phyloP scores from a whole-genome alignment of 2,888 invertebrate genomes.

The Dynastes hyllus region DNA sequence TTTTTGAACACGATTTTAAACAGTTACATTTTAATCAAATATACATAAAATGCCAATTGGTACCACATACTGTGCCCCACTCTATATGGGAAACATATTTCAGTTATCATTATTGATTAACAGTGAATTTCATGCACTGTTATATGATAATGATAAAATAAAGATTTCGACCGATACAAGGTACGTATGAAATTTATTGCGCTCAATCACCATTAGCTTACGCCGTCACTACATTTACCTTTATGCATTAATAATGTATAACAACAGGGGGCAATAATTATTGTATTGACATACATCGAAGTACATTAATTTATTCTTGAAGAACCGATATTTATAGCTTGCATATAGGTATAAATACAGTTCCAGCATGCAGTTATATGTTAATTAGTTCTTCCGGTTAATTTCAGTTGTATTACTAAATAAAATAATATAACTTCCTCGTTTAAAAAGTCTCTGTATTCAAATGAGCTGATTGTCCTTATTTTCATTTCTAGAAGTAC shows the following conservation, averaged over 20 bases:
- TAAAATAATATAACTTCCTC: neutral
- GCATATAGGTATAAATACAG: slow-evolving; percentile 6
- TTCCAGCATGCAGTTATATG: neutral
- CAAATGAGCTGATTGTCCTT: too few species aligned
- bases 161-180: slow-evolving; percentile 10
- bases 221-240: slow-evolving; percentile 8
- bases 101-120: neutral
- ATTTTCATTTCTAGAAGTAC: too few species aligned
- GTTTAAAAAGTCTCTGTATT: too few species aligned
- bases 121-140: slow-evolving; percentile 32
- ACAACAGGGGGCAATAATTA: slow-evolving; percentile 36
- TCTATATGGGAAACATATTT: too few species aligned
- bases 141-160: slow-evolving; percentile 8
- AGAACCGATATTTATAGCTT: slow-evolving; percentile 25
- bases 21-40: too few species aligned
- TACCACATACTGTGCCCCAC: too few species aligned
- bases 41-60: too few species aligned
- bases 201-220: slow-evolving; percentile 15
- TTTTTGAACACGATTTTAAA: too few species aligned
- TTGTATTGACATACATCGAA: slow-evolving; percentile 33
- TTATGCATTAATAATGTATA: slow-evolving; percentile 24
- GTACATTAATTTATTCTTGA: slow-evolving; percentile 34
- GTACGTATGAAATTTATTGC: slow-evolving; percentile 25
- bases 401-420: neutral
- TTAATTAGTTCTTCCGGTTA: slow-evolving; percentile 13